Conservation (phyloP, 2,113 vertebrate species). For the Glaucidium brasilianum region DNA sequence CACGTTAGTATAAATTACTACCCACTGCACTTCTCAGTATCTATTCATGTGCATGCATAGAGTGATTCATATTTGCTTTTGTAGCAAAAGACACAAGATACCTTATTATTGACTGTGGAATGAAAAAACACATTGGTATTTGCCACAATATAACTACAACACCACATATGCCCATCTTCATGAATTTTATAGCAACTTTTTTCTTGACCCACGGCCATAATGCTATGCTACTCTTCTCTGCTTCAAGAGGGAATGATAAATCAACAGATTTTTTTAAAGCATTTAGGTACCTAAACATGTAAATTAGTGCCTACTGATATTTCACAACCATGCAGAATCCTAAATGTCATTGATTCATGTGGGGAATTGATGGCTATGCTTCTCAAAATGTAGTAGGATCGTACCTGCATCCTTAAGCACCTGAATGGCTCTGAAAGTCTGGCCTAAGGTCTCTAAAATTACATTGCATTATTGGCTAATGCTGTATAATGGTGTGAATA, state of each 20-base stretch:
- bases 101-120: not conserved
- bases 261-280: not conserved
- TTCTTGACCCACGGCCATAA: not conserved
- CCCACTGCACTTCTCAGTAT: not conserved
- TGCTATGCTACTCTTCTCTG: not conserved
- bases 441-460: not conserved
- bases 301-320: not conserved
- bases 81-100: not conserved
- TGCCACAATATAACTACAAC: fast-evolving
- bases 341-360: not conserved
- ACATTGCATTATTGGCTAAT: not conserved
- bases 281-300: not conserved
- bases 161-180: not conserved
- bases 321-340: not conserved
- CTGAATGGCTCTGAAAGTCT: not conserved
- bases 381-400: not conserved
- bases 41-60: not conserved
- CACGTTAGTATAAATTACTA: not conserved
- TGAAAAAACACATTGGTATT: not conserved
- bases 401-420: not conserved
- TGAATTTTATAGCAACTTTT: not conserved
- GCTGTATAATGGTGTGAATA: not conserved
- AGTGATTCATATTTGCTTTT: not conserved
- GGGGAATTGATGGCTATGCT: not conserved
- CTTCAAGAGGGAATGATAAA: not conserved